Evolutionary conservation across 2,113 vertebrate species (phyloP), one percentile per base, ranked within the genome.

Genomic region (Rafetus swinhoei): DNA sequence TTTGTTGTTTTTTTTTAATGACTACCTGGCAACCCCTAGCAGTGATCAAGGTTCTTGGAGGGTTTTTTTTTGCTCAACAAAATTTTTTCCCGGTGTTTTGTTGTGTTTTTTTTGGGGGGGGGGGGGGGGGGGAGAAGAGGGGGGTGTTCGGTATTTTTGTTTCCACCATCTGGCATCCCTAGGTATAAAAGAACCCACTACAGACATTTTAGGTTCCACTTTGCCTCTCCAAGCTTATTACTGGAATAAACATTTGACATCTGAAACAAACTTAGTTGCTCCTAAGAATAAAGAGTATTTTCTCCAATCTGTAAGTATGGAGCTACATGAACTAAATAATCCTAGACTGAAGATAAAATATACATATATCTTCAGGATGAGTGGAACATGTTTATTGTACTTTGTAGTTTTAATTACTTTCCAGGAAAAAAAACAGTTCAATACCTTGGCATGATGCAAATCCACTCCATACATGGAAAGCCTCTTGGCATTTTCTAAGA

Each of bases 381-480:
- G n/a, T 32, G 25, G 59, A 50, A 4, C 79, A 1, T 32, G 60
- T 12, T 52, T 19, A 60, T 0, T 81, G 52, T 45, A 45, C 32
- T 81, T 11, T 45, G 12, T 19, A 76, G 5, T 45, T 19, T 3
- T 24, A 76, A 76, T 9, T 76, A 45, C 25, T 45, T 76, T 76
- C 16, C 35, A 76, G 72, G 6, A 45, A 89, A 92, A 21, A 4
- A 83, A 82, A 10, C 14, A 13, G n/a, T 24, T 77, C 60, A 90
- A 39, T 99, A 99, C 99, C 99, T 99, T 99, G 82, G 99, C 99
- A 80, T 98, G 99, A 97, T 99, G 99, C 65, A 99, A 98, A 96
- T 99, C 99, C 91, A 99, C 99, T 3, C 99, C 99, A 2, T 99
- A 99, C 99, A 99, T 99, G 81, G 99, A 99, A 65, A 99, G 98